Evolutionary conservation across 2,888 invertebrate species (phyloP), one percentile per base, ranked within the genome.

Genomic region (Chydorus sphaericus): DNA sequence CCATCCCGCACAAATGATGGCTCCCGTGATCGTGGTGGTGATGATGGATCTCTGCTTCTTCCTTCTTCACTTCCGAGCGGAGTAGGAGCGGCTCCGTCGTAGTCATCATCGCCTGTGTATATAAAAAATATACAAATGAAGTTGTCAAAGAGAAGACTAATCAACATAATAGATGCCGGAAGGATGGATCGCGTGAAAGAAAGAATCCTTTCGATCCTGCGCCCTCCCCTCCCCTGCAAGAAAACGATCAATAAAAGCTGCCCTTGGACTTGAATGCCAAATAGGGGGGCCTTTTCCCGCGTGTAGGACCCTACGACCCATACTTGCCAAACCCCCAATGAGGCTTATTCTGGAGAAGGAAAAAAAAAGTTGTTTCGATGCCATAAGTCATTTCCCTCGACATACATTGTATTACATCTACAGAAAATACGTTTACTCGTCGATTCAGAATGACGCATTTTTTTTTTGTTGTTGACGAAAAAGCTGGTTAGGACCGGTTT

Each of bases 1-100:
- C 77, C 78, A 64, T 78, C 77, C 66, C 44, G 44, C 44, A 44
- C 44, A 44, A 26, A n/a, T n/a, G n/a, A n/a, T n/a, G n/a, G n/a
- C n/a, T n/a, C n/a, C n/a, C n/a, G 44, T 44, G 44, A 10, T 44
- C n/a, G n/a, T n/a, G n/a, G n/a, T n/a, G 44, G 44, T 44, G 44
- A 26, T 52, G 33, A 31, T 36, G 36, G 36, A 52, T 30, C 10
- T 26, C 52, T 16, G 26, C 30, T 49, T 54, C 54, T 31, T 54
- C 55, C 16, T 55, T 55, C 49, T 55, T 55, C 10, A 55, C 55
- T 23, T 49, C 48, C 4, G 48, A 48, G 10, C 55, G 48, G 23
- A 55, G 48, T 28, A 48, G 11, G 16, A 36, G 33, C 14, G 48
- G 48, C 31, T 49, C 48, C 23, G 48, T 31, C 37, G 55, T 38